Conservation (phyloP, 2,888 invertebrate genomes). For the Lasioglossum villosulum region DNA sequence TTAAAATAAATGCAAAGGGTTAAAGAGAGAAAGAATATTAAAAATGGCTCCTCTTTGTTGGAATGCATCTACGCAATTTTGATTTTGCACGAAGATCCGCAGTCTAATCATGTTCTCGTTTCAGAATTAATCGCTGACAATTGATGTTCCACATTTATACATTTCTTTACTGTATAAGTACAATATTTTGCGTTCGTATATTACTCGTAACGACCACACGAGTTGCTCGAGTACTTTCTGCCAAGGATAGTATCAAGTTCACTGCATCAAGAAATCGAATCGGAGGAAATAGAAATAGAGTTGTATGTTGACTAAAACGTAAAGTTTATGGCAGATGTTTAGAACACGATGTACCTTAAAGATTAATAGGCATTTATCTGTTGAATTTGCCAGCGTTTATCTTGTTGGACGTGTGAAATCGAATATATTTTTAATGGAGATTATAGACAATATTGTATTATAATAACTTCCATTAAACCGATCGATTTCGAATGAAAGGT, state of each 20-base stretch:
- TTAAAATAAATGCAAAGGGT: no score
- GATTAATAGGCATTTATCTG: conserved; percentile 30
- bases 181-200: neutral
- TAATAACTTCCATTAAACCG: conserved; percentile 9
- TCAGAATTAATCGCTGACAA: neutral
- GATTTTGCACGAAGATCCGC: neutral
- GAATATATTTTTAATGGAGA: conserved; percentile 44
- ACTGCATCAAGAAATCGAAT: neutral
- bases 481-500: conserved; percentile 15
- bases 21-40: neutral
- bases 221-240: neutral
- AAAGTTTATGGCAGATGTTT: neutral
- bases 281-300: neutral
- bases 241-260: neutral
- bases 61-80: neutral
- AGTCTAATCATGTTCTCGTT: neutral
- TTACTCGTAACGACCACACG: neutral
- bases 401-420: conserved; percentile 46
- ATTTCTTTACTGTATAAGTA: neutral
- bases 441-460: conserved; percentile 36
- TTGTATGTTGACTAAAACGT: neutral
- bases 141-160: neutral
- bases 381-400: conserved; percentile 51
- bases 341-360: conserved; percentile 28
- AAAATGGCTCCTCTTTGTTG: neutral